Conservation (phyloP, 1,140 invertebrate genomes). For the Carposina sasakii region DNA sequence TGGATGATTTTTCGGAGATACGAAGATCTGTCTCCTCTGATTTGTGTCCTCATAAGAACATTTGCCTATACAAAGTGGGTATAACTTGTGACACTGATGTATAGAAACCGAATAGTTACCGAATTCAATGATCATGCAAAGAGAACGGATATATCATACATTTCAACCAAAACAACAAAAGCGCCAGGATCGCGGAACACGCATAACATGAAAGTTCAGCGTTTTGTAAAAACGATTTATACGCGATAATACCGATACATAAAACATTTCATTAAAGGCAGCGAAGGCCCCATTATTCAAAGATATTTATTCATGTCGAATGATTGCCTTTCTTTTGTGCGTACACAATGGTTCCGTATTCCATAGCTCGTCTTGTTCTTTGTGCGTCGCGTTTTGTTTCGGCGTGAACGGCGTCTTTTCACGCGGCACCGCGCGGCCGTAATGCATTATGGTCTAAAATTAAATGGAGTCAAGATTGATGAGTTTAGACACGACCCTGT, state of each 20-base stretch:
- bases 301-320: conserved; percentile 71
- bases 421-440: conserved; percentile 15
- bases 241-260: conserved; percentile 58
- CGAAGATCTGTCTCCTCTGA: too few species aligned
- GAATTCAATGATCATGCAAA: too few species aligned
- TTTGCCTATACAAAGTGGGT: too few species aligned
- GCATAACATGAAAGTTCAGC: conserved; percentile 9
- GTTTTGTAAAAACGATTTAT: conserved; percentile 46
- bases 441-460: conserved; percentile 51
- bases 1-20: too few species aligned
- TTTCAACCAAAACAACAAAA: too few species aligned
- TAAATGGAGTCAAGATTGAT: conserved; percentile 68
- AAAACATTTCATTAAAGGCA: conserved; percentile 68
- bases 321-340: conserved; percentile 70
- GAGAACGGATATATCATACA: too few species aligned
- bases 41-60: too few species aligned
- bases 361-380: conserved; percentile 51
- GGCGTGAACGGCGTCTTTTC: conserved; percentile 36
- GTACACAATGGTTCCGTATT: conserved; percentile 61
- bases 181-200: not conserved
- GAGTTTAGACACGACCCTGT: conserved; percentile 65
- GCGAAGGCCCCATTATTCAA: conserved; percentile 59
- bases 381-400: conserved; percentile 59
- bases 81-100: too few species aligned
- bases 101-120: too few species aligned